Evolutionary conservation across 1,140 invertebrate species (phyloP).

Genomic region (Drosophila ficusphila): DNA sequence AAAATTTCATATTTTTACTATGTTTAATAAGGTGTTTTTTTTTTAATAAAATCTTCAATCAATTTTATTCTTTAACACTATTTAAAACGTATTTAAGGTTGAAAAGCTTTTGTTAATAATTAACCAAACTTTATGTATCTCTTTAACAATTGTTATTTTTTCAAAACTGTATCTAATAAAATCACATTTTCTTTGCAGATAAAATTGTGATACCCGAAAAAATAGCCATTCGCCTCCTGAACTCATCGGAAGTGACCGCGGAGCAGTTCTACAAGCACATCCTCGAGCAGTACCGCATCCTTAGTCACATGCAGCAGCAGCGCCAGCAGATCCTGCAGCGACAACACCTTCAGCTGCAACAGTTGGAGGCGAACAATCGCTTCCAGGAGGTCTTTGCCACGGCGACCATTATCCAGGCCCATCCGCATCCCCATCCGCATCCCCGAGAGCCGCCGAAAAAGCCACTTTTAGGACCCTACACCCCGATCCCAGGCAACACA

Average conservation of each 20-base stretch:
- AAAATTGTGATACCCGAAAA: conserved; percentile 84
- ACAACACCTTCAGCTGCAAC: conserved; percentile 77
- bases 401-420: conserved; percentile 79
- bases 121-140: no score
- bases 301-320: conserved; percentile 72
- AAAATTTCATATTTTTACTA: no score
- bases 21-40: no score
- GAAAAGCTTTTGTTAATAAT: no score
- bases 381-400: conserved; percentile 82
- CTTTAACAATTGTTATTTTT: no score
- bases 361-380: conserved; percentile 75
- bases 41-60: no score
- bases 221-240: conserved; percentile 81
- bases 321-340: conserved; percentile 76
- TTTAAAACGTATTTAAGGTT: no score
- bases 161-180: no score
- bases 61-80: no score
- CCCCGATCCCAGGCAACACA: conserved; percentile 17
- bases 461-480: conserved; percentile 3
- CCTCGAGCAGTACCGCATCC: conserved; percentile 79
- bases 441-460: conserved; percentile 64
- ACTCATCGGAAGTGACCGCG: conserved; percentile 81
- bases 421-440: conserved; percentile 54
- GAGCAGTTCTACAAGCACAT: conserved; percentile 83
- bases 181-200: conserved; percentile 68